Evolutionary conservation across 2,113 vertebrate genomes (phyloP), one percentile per base, ranked within the genome.

Genomic region (Etheostoma cragini): DNA sequence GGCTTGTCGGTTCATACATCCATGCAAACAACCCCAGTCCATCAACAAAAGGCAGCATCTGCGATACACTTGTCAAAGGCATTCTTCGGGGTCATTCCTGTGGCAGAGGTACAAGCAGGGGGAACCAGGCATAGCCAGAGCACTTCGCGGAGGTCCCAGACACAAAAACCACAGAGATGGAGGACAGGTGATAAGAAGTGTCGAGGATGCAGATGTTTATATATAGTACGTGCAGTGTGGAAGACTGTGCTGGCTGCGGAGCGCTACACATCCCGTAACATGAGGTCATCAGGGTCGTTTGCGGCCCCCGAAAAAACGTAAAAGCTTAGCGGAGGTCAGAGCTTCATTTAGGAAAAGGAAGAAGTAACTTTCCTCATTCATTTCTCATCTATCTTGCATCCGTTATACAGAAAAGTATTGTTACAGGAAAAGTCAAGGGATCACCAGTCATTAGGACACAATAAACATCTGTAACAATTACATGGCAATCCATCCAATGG

Each of bases 131-230:
- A 71, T 78, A 47, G 88, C 81, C 24, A 74, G 80, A 82, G 24
- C 85, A 84, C 91, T 90, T 88, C 85, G 66, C 49, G 90, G 92
- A 94, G 93, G 92, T 92, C 92, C 72, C 56, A 17, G 62, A 80
- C 75, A 88, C 74, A 91, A 72, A 84, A 90, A 72, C 86, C 91
- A 81, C 87, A 88, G 74, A 92, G 88, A 93, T 92, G 86, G 79
- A 85, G 83, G 71, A 46, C 73, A 76, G 90, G 76, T 90, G 94
- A 95, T 95, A 95, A 93, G 93, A 84, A 49, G 76, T 80, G 83
- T 87, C 76, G 82, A 66, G 75, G 86, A 84, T 71, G 85, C 82
- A 91, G 89, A 89, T 94, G 94, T 94, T 94, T 94, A 94, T 91
- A 92, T 93, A 88, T 78, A 66, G 80, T 91, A 94, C 89, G 87